Evolutionary conservation across 2,113 vertebrate species (phyloP).

Genomic region (Prinia subflava): DNA sequence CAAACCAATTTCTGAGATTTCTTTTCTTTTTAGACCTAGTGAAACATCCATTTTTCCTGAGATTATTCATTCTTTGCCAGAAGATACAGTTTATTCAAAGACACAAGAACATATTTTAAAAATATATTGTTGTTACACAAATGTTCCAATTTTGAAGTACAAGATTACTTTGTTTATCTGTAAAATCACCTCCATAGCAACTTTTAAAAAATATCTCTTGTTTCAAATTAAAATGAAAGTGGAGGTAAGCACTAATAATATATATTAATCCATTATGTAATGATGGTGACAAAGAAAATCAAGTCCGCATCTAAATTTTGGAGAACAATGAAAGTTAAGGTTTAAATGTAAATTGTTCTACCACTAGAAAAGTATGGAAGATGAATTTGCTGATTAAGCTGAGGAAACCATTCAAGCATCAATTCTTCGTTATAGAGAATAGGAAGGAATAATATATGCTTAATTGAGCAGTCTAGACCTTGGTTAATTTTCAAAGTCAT

Average conservation of each 20-base stretch:
- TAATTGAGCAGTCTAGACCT: background rate
- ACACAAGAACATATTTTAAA: background rate
- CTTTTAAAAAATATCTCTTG: background rate
- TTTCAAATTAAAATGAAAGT: background rate
- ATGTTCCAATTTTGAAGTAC: background rate
- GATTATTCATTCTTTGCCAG: background rate
- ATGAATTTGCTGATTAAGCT: slow-evolving; percentile 37
- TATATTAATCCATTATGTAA: background rate
- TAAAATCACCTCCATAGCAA: background rate
- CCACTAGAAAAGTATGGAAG: background rate
- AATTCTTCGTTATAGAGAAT: slow-evolving; percentile 17
- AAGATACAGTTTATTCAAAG: background rate
- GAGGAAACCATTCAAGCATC: background rate
- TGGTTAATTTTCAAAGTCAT: slow-evolving; percentile 7
- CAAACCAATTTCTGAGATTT: background rate
- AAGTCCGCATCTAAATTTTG: background rate
- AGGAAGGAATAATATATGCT: background rate
- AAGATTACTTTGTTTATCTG: background rate
- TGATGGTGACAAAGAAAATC: background rate
- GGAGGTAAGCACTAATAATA: background rate
- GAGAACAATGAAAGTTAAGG: background rate
- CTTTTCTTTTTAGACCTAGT: background rate
- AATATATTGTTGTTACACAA: background rate
- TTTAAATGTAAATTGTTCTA: background rate
- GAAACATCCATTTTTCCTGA: background rate